Conservation (phyloP, 1,140 invertebrate genomes). For the Ips nitidus region DNA sequence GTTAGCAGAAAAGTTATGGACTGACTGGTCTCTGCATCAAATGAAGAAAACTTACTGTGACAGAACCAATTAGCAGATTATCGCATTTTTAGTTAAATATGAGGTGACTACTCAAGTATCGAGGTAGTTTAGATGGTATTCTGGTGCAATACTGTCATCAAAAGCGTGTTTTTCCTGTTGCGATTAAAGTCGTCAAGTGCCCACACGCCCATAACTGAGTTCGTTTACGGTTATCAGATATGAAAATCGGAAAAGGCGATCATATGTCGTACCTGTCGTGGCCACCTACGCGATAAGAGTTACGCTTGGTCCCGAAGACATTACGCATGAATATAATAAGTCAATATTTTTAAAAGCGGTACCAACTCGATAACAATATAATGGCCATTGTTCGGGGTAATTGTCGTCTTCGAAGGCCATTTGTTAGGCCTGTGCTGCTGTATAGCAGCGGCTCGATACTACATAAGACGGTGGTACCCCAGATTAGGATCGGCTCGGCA, state of each 20-base stretch:
- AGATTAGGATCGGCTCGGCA: conserved; percentile 40
- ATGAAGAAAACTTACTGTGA: too few species aligned
- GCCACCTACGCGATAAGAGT: conserved; percentile 24
- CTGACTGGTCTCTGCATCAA: too few species aligned
- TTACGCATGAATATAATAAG: conserved; percentile 48
- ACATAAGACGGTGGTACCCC: conserved; percentile 25
- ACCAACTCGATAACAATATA: conserved; percentile 52
- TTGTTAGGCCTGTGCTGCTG: conserved; percentile 40
- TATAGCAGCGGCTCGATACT: conserved; percentile 14
- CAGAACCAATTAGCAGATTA: too few species aligned
- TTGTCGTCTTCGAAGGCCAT: conserved; percentile 50
- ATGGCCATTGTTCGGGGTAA: conserved; percentile 53
- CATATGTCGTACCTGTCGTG: conserved; percentile 16
- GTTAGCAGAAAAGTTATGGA: too few species aligned
- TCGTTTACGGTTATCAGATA: conserved; percentile 8
- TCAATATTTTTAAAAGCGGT: conserved; percentile 50
- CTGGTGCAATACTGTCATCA: too few species aligned
- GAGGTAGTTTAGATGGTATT: too few species aligned
- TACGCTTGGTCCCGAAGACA: conserved; percentile 24
- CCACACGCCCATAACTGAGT: conserved; percentile 9
- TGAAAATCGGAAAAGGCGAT: conserved; percentile 26
- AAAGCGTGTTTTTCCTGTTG: too few species aligned
- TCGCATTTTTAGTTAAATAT: too few species aligned
- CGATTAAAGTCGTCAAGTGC: not conserved
- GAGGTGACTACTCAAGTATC: too few species aligned